phyloP scores from a whole-genome alignment of 2,113 vertebrate species.

The Mustelus asterias region DNA sequence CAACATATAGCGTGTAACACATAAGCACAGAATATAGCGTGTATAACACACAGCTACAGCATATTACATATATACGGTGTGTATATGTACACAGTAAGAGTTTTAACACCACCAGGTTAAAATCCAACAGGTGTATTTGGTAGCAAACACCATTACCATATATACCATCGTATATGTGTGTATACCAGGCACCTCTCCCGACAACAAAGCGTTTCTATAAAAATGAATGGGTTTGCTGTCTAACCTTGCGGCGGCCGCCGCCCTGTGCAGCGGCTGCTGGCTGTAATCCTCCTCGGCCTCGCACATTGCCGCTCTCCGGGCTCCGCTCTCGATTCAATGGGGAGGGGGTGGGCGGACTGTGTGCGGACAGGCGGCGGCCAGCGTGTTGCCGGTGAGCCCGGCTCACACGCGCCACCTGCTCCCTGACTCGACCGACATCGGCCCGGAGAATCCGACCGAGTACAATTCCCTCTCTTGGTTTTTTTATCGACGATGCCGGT shows the following conservation, averaged over 20 bases:
- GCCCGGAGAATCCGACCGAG: neutral
- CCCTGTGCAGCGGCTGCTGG: conserved; percentile 40
- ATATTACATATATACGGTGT: too few relatives aligned
- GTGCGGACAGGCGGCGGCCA: neutral
- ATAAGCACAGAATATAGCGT: too few relatives aligned
- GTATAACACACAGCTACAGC: too few relatives aligned
- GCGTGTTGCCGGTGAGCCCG: neutral
- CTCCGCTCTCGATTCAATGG: neutral
- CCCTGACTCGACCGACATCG: neutral
- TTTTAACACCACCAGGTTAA: too few relatives aligned
- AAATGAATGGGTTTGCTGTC: neutral
- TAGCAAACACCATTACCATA: too few relatives aligned
- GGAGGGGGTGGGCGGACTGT: neutral
- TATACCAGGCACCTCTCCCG: neutral
- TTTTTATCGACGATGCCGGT: neutral
- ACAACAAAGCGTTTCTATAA: neutral
- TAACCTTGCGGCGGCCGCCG: conserved; percentile 45
- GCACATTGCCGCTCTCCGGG: conserved; percentile 50
- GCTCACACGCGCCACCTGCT: too few relatives aligned
- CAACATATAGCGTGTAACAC: too few relatives aligned
- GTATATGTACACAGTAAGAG: too few relatives aligned
- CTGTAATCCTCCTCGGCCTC: conserved; percentile 57
- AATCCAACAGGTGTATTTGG: too few relatives aligned
- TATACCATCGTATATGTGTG: too few relatives aligned
- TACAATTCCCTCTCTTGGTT: neutral